Conservation (phyloP, 2,113 vertebrate species). For the Dendrocopos noguchii region DNA sequence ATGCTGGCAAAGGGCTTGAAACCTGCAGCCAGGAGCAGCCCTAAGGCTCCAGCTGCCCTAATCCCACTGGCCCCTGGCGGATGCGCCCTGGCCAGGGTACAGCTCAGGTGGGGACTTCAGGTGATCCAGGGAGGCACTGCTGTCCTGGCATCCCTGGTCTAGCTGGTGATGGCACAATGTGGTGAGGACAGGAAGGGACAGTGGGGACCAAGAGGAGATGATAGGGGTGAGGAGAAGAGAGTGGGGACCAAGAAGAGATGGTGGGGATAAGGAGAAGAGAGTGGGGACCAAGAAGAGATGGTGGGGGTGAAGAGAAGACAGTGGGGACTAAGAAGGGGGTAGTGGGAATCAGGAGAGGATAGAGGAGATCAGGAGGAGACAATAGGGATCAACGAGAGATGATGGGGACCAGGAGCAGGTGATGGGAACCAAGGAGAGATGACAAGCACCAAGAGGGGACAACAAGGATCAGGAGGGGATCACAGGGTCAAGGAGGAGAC, state of each 20-base stretch:
- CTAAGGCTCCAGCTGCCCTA: neutral
- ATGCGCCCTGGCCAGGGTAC: neutral
- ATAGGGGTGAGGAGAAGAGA: too few relatives aligned
- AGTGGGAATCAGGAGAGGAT: too few relatives aligned
- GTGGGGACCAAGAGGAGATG: too few relatives aligned
- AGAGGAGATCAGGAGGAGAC: neutral
- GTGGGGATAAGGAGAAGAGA: too few relatives aligned
- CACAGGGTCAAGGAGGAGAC: neutral
- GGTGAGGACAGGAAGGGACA: neutral
- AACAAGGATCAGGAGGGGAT: too few relatives aligned
- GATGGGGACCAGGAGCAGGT: neutral
- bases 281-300: neutral
- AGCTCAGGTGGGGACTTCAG: accelerated
- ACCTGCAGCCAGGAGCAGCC: neutral
- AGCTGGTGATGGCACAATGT: neutral
- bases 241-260: too few relatives aligned
- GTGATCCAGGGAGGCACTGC: neutral
- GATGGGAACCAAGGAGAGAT: neutral
- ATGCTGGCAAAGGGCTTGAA: slow-evolving; percentile 42
- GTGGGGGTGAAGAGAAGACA: too few relatives aligned
- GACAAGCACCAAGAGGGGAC: neutral
- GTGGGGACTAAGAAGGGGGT: too few relatives aligned
- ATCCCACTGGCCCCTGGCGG: neutral
- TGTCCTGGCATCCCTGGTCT: neutral
- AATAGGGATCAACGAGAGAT: too few relatives aligned